These are phyloP conservation scores for Margarornis squamiger DNA, from an alignment of 2,797 vertebrate genomes.

Conservation along the genomic window DNA sequence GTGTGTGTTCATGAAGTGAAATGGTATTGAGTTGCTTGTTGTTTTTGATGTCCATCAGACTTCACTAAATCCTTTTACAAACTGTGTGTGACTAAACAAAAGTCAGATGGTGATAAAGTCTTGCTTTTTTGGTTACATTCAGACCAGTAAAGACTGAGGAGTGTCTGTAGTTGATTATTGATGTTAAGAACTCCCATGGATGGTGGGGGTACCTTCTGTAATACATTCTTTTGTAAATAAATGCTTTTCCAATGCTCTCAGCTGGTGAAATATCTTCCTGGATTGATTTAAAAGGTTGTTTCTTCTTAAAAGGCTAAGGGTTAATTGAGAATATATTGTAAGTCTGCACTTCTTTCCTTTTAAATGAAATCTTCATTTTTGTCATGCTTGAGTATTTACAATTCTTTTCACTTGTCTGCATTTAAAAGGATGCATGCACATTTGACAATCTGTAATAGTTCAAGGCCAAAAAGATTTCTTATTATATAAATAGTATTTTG, in stretches of 20 bases:
- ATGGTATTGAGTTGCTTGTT: fast-evolving
- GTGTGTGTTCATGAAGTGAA: not conserved
- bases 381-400: not conserved
- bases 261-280: not conserved
- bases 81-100: not conserved
- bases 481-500: not conserved
- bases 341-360: not conserved
- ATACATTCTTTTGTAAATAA: not conserved
- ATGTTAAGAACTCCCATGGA: not conserved
- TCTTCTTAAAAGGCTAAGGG: not conserved
- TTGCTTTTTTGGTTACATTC: not conserved
- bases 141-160: not conserved
- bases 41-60: not conserved
- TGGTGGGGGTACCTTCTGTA: not conserved
- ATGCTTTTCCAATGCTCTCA: not conserved
- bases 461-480: not conserved
- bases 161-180: not conserved
- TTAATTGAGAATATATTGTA: not conserved
- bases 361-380: not conserved
- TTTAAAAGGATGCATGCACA: not conserved
- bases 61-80: not conserved
- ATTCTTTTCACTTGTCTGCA: not conserved
- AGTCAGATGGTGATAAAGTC: not conserved
- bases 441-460: not conserved
- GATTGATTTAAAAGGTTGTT: not conserved